A percentile compares a stretch with the other conserved stretches of the same genome.
Conservation (phyloP, 2,888 invertebrate genomes). For the Gandaritis pyraliata region DNA sequence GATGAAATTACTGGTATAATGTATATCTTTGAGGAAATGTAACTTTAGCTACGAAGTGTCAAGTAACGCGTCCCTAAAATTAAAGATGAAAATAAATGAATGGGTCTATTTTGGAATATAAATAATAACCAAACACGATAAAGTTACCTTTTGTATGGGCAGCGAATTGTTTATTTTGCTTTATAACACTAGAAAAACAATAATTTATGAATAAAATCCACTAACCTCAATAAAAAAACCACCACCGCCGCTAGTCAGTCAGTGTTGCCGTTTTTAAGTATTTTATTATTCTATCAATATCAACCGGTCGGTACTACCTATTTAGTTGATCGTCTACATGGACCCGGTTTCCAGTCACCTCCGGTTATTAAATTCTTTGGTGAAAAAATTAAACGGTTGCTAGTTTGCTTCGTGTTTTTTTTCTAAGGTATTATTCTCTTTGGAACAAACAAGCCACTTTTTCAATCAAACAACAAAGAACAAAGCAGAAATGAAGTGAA, state of each 20-base stretch:
- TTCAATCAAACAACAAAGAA: too few species aligned
- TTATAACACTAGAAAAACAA: conserved; percentile 54
- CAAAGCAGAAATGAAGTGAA: too few species aligned
- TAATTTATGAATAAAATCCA: conserved; percentile 58
- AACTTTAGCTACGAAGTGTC: conserved; percentile 65
- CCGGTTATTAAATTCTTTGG: too few species aligned
- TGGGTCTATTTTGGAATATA: conserved; percentile 37
- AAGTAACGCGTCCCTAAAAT: conserved; percentile 73
- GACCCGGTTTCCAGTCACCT: too few species aligned
- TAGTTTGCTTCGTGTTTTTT: too few species aligned
- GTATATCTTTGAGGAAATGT: conserved; percentile 52
- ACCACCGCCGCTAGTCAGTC: conserved; percentile 58
- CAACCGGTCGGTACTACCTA: too few species aligned
- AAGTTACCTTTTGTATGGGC: not conserved
- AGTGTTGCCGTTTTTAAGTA: too few species aligned
- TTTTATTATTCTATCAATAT: too few species aligned
- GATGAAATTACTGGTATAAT: conserved; percentile 35
- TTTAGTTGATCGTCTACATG: too few species aligned
- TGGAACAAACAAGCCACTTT: too few species aligned
- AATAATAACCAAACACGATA: conserved; percentile 19
- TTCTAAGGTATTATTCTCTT: too few species aligned
- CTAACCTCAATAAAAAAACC: conserved; percentile 78
- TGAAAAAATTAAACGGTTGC: too few species aligned
- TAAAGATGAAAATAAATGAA: conserved; percentile 67
- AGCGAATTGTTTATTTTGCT: conserved; percentile 38